Evolutionary conservation across 1,140 invertebrate genomes (phyloP), one percentile per base, ranked within the genome.

Genomic region (Pseudomyrmex dendroicus): DNA sequence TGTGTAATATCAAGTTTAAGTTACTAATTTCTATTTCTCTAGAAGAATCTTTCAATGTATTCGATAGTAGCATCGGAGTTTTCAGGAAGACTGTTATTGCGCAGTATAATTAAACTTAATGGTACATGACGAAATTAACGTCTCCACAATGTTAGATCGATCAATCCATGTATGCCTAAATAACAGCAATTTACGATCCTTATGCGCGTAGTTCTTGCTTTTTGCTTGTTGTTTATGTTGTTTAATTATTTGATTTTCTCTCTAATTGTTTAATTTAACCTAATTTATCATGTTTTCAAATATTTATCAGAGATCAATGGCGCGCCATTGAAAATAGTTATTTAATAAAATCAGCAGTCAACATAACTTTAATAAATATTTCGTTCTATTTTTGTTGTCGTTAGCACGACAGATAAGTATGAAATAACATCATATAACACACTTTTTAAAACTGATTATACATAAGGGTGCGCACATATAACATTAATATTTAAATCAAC

Each of bases 31-130:
- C 56, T 13, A 5, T 35, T 35, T 7, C 5, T 35, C 35, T 35
- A 50, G 48, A 56, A 44, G 35, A 52, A 17, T 78, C 20, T 25
- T 7, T 52, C 17, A 54, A 78, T 13, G 48, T 52, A 70, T 70
- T 46, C 48, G 76, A 2, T 52, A 13, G 15, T 50, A 78, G 12
- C 20, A 8, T 17, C 64, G 54, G 46, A 59, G 46, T 54, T 59
- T 61, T 61, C 17, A 20, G 8, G 46, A 80, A 61, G 66, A 35
- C 64, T 44, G 54, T 70, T 78, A 46, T 77, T 77, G 25, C 67
- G 76, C 54, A 10, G 54, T 20, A 7, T 70, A 59, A 80, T 80
- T 80, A 80, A 80, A 80, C 54, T 80, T 61, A 80, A 80, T 80
- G 52, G 52, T 20, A 72, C 17, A 25, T 61, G 46, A 72, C 54